A percentile compares a stretch with the other conserved stretches of the same genome.
phyloP scores from a whole-genome alignment of 1,140 invertebrate species.

The Euschistus heros region DNA sequence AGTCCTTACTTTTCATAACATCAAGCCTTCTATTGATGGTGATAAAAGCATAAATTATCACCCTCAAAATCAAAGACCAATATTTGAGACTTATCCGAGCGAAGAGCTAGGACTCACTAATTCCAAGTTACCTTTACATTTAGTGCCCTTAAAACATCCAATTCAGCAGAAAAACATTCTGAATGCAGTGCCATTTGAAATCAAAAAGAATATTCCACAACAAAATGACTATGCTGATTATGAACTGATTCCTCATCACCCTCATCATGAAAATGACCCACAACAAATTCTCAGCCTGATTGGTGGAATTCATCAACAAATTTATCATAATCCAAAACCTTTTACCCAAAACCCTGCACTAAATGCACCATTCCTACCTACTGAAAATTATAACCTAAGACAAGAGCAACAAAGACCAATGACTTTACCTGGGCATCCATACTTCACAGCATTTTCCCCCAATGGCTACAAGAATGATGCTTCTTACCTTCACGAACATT shows the following conservation, averaged over 20 bases:
- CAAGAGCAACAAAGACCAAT: constrained; percentile 23
- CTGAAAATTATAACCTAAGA: constrained; percentile 24
- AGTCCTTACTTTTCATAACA: no score
- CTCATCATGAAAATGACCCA: no score
- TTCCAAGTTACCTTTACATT: no score
- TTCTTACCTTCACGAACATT: constrained; percentile 3
- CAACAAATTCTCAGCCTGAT: no score
- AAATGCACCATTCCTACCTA: constrained; percentile 15
- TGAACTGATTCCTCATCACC: not conserved
- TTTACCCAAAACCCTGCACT: not conserved
- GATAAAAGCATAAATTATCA: no score
- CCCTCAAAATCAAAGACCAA: no score
- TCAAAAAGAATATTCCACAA: not conserved
- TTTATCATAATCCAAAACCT: not conserved
- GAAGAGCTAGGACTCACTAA: no score
- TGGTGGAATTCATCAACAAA: not conserved
- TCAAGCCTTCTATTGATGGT: no score
- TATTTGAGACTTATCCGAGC: no score
- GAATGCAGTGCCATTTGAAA: not conserved
- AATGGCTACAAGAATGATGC: not conserved
- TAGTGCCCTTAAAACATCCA: no score
- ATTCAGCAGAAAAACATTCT: no score
- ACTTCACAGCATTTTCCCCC: constrained; percentile 1
- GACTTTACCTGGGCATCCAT: constrained; percentile 23
- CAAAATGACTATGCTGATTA: not conserved